Base-by-base conservation (phyloP, 2,113 vertebrate species). In the Macquaria australasica region DNA sequence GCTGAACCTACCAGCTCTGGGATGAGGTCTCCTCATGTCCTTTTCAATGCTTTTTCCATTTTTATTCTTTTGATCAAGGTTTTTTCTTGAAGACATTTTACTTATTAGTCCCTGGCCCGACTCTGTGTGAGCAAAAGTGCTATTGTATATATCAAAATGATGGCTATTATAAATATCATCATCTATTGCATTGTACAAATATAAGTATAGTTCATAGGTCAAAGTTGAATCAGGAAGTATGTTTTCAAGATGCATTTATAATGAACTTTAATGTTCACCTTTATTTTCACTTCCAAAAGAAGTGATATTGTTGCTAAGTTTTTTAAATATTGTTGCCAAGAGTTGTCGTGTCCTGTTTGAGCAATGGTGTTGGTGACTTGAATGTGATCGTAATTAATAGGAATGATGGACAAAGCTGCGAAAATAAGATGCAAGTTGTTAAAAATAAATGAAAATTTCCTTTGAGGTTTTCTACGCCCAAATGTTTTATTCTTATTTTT, bases 401-500 rank as follows among this genome's bases (percentile, higher is more conserved):
- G 58, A 43, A 64, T 31, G 60, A 23, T 8, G 34, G 18, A 43
- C 41, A 37, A 14, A 77, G 11, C 41, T 43, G 34, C 0, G 6
- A 45, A 56, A 62, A 67, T 51, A 34, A 51, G 41, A 71, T n/a
- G 0, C 21, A 21, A 1, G 34, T 48, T 63, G 9, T 75, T 56
- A 15, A 67, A 45, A 48, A 48, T 50, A 77, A 55, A 70, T 31
- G 8, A 39, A 39, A 71, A 31, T 41, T 31, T 25, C 64, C 51
- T 79, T 73, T 77, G 12, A 73, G 16, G 2, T 70, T 23, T 48
- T 23, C 8, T 14, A 5, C 4, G 9, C n/a, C 48, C 9, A 12
- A 21, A 28, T 64, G 34, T 18, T 64, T 67, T 68, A 14, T 70
- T 86, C 28, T 76, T 48, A 39, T 62, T 79, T 74, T 45, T 87